Evolutionary conservation across 1,140 invertebrate species (phyloP).

Genomic region (Agrypnia vestita): DNA sequence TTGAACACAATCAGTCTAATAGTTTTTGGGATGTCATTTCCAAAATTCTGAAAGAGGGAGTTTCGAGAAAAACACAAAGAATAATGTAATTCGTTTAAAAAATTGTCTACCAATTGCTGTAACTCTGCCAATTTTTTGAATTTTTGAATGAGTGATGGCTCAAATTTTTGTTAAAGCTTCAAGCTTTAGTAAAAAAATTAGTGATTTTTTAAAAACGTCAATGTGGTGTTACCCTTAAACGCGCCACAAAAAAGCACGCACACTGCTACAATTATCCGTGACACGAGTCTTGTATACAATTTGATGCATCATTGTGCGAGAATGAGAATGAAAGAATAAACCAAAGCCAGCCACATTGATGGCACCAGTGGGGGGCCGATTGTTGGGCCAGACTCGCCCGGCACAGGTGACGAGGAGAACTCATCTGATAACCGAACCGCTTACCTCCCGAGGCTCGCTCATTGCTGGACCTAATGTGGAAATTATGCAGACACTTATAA

Average conservation of each 20-base stretch:
- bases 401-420: slow-evolving; percentile 22
- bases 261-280: slow-evolving; percentile 16
- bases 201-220: no score
- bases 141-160: no score
- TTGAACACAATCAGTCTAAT: no score
- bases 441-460: slow-evolving; percentile 41
- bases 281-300: neutral
- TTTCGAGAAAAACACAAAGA: no score
- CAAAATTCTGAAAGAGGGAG: no score
- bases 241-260: slow-evolving; percentile 1
- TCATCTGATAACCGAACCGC: slow-evolving; percentile 23
- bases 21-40: no score
- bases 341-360: neutral
- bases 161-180: no score
- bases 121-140: no score
- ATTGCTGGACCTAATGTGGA: slow-evolving; percentile 46
- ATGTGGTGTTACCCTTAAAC: neutral
- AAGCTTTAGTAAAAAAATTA: no score
- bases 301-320: slow-evolving; percentile 13
- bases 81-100: no score
- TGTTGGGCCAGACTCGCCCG: neutral
- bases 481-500: slow-evolving; percentile 43
- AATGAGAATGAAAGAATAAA: slow-evolving; percentile 19
- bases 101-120: no score
- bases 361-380: neutral